Conservation (phyloP, 2,797 vertebrate species). For the Sphenodon punctatus region DNA sequence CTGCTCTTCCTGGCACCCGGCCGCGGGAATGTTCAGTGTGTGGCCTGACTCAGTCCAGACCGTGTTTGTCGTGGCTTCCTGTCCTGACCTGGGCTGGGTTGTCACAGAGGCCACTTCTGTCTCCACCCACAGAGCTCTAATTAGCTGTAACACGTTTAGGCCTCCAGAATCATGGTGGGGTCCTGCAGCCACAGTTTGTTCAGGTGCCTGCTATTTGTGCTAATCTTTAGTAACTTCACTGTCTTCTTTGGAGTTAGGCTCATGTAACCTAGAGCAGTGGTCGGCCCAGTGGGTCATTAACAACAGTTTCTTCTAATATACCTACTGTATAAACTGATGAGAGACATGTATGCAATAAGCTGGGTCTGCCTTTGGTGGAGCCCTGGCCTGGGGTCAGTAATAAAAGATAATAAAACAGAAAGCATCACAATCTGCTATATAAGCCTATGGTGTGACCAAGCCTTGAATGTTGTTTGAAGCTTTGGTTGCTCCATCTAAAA, state of each 20-base stretch:
- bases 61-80: no score
- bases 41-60: no score
- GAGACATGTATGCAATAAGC: not conserved
- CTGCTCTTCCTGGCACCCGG: no score
- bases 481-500: no score
- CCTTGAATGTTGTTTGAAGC: no score
- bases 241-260: not conserved
- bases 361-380: not conserved
- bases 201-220: not conserved
- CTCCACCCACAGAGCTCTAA: not conserved
- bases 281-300: not conserved
- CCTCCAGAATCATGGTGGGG: fast-evolving
- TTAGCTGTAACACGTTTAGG: not conserved
- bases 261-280: not conserved
- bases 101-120: no score
- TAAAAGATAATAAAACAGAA: no score
- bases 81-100: no score
- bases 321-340: not conserved
- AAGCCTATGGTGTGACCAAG: no score
- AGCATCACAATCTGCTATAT: no score
- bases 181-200: not conserved
- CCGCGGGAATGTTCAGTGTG: no score
- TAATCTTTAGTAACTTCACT: not conserved
- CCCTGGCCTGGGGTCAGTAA: not conserved
- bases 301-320: not conserved